Evolutionary conservation across 2,888 invertebrate genomes (phyloP).

Genomic region (Caenorhabditis drosophilae): DNA sequence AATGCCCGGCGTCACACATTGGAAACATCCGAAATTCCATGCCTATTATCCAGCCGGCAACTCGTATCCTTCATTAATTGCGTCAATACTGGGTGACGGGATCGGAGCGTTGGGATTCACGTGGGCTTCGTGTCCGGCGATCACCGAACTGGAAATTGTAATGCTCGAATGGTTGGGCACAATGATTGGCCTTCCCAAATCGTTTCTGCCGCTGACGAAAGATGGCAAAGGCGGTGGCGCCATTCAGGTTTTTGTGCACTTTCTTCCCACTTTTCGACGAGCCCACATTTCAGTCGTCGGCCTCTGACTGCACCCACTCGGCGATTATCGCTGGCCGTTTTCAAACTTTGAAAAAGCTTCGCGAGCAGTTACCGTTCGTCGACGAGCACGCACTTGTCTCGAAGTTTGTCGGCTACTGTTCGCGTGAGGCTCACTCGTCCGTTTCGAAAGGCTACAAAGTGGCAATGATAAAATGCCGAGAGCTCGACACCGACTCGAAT

Average conservation of each 20-base stretch:
- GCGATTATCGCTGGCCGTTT: neutral
- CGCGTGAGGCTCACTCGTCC: conserved; percentile 80
- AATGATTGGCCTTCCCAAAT: conserved; percentile 52
- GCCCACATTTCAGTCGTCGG: neutral
- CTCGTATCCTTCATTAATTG: conserved; percentile 65
- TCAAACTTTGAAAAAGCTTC: neutral
- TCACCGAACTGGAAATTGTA: conserved; percentile 72
- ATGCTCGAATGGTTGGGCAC: conserved; percentile 69
- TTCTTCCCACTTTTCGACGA: too few species aligned
- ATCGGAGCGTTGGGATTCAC: conserved; percentile 64
- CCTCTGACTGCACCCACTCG: neutral
- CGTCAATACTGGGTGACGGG: conserved; percentile 65
- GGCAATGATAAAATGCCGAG: neutral
- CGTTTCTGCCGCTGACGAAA: neutral
- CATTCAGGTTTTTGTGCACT: too few species aligned
- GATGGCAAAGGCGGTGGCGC: neutral
- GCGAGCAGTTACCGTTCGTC: neutral
- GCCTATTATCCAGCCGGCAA: conserved; percentile 67
- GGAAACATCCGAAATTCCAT: conserved; percentile 69
- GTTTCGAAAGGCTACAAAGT: conserved; percentile 79
- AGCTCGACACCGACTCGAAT: conserved; percentile 75
- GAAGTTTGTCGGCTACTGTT: conserved; percentile 71
- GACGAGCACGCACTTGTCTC: neutral
- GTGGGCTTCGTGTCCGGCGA: conserved; percentile 71
- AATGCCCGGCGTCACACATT: conserved; percentile 54